phyloP scores from a whole-genome alignment of 2,888 invertebrate species.

The Sympetrum striolatum region DNA sequence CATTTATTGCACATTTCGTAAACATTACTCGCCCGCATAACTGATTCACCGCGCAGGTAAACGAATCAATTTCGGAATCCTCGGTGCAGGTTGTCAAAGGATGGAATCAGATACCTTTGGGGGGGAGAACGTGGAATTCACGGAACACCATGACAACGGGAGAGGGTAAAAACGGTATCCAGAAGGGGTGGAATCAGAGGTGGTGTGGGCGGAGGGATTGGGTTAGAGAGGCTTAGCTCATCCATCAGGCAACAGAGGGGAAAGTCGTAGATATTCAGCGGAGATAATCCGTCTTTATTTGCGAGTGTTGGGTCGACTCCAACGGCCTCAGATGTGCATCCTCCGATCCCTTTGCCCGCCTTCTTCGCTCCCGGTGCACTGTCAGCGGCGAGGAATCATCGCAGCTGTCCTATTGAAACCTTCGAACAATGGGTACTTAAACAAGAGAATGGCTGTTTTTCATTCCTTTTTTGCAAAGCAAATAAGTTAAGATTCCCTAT shows the following conservation, averaged over 20 bases:
- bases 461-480: not conserved
- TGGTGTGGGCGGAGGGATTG: not conserved
- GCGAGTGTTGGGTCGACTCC: constrained; percentile 14
- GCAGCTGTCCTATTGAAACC: not conserved
- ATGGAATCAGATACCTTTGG: not conserved
- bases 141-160: not conserved
- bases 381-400: not conserved
- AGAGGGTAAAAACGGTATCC: not conserved
- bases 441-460: not conserved
- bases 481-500: not conserved
- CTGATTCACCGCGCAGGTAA: too few species aligned
- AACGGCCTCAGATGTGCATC: not conserved
- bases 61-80: not conserved
- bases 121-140: not conserved
- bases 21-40: too few species aligned
- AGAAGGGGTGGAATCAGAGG: not conserved
- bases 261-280: constrained; percentile 17
- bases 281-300: constrained; percentile 40
- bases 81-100: not conserved
- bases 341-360: not conserved
- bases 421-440: not conserved
- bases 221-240: not conserved
- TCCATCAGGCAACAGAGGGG: constrained; percentile 1
- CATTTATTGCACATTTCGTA: too few species aligned
- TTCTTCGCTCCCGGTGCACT: not conserved